phyloP scores from a whole-genome alignment of 2,888 invertebrate genomes.

The Watsonalla cultraria region DNA sequence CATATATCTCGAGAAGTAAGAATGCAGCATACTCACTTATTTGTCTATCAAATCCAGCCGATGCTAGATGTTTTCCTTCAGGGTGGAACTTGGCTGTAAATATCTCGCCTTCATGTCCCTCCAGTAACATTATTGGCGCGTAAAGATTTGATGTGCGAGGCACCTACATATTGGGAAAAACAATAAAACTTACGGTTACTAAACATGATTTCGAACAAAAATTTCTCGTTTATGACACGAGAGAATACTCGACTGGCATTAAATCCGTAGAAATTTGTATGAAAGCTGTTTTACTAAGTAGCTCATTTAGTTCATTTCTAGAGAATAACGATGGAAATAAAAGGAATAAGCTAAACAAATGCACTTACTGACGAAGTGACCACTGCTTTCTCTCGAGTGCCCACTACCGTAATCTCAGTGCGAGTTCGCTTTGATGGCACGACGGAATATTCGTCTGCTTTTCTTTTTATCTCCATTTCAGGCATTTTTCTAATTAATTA shows the following conservation, averaged over 20 bases:
- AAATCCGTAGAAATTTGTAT: too few species aligned
- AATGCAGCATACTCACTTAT: constrained; percentile 84
- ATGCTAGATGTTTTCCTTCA: constrained; percentile 95
- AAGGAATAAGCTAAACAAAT: constrained; percentile 1
- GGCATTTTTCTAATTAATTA: constrained; percentile 42
- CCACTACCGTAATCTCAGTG: constrained; percentile 84
- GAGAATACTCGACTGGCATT: too few species aligned
- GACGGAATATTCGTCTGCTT: constrained; percentile 80
- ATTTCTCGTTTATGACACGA: too few species aligned
- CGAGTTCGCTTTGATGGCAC: constrained; percentile 83
- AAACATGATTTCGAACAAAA: too few species aligned
- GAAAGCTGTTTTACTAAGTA: too few species aligned
- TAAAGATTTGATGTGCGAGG: constrained; percentile 91
- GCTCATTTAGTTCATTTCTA: not conserved
- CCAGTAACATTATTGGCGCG: constrained; percentile 96
- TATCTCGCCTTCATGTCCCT: constrained; percentile 98
- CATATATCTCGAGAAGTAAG: not conserved
- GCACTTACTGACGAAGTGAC: constrained; percentile 82
- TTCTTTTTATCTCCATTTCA: constrained; percentile 79
- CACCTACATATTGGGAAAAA: constrained; percentile 64
- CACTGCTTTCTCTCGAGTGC: constrained; percentile 86
- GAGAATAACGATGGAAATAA: not conserved
- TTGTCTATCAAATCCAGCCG: constrained; percentile 96
- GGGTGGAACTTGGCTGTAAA: constrained; percentile 96
- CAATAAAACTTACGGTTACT: too few species aligned